Evolutionary conservation across 2,888 invertebrate species (phyloP).

Genomic region (Sinohyriopsis cumingii): DNA sequence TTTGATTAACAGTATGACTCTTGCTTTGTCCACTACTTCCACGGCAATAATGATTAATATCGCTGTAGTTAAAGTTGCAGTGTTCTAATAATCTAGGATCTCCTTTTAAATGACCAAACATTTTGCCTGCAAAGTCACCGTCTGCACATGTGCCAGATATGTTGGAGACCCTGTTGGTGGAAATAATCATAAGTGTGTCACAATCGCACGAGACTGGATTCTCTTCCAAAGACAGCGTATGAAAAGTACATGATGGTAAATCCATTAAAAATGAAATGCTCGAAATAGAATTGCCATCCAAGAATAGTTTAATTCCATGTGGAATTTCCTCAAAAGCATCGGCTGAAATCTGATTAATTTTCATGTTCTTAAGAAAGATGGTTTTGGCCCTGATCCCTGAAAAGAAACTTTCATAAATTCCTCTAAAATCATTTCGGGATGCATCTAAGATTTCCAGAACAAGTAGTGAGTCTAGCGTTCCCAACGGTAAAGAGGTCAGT

Average conservation of each 20-base stretch:
- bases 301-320: slow-evolving; percentile 21
- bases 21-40: too few relatives aligned
- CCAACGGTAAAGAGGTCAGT: slow-evolving; percentile 26
- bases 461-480: slow-evolving; percentile 19
- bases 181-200: slow-evolving; percentile 23
- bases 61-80: too few relatives aligned
- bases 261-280: slow-evolving; percentile 36
- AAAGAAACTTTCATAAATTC: slow-evolving; percentile 33
- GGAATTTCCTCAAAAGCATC: slow-evolving; percentile 24
- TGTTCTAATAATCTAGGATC: too few relatives aligned
- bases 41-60: too few relatives aligned
- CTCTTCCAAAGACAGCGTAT: slow-evolving; percentile 24
- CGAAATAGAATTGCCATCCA: slow-evolving; percentile 31
- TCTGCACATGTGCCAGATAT: slow-evolving; percentile 27
- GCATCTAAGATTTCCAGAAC: slow-evolving; percentile 23
- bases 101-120: slow-evolving; percentile 13
- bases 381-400: slow-evolving; percentile 18
- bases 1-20: too few relatives aligned
- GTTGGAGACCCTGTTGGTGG: slow-evolving; percentile 23
- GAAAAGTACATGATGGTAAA: slow-evolving; percentile 24
- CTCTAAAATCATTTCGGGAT: slow-evolving; percentile 29
- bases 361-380: slow-evolving; percentile 25
- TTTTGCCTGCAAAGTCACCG: slow-evolving; percentile 18
- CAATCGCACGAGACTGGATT: slow-evolving; percentile 37
- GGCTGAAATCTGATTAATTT: slow-evolving; percentile 20